phyloP scores from a whole-genome alignment of 1,140 invertebrate genomes.

The Proales similis region DNA sequence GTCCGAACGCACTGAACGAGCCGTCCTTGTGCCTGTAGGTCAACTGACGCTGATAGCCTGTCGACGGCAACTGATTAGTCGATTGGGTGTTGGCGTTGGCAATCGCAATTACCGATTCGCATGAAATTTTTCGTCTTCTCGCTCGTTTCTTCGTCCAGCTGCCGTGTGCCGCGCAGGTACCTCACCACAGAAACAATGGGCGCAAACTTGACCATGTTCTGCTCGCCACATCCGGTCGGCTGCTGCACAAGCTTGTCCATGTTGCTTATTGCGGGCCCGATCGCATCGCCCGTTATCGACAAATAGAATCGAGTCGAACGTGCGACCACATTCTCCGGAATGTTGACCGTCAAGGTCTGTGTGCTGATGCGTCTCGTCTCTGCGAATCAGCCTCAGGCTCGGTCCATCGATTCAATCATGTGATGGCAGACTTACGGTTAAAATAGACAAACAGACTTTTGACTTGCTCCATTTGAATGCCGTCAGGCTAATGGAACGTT shows the following conservation, averaged over 20 bases:
- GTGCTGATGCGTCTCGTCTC: too few relatives aligned
- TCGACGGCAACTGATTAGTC: too few relatives aligned
- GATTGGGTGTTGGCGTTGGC: too few relatives aligned
- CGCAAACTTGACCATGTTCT: constrained; percentile 86
- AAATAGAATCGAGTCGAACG: constrained; percentile 18
- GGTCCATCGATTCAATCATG: too few relatives aligned
- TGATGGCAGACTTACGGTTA: constrained; percentile 10
- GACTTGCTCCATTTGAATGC: constrained; percentile 21
- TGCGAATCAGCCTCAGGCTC: too few relatives aligned
- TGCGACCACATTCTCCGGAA: constrained; percentile 1
- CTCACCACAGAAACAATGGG: constrained; percentile 77
- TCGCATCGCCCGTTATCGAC: constrained; percentile 43
- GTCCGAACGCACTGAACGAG: constrained; percentile 87
- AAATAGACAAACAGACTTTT: constrained; percentile 19
- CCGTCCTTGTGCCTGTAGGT: constrained; percentile 80
- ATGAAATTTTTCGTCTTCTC: constrained; percentile 9
- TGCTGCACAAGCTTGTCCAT: constrained; percentile 63
- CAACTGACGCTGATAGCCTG: constrained; percentile 81
- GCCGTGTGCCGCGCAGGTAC: constrained; percentile 57
- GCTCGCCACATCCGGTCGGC: constrained; percentile 84
- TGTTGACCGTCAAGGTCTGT: too few relatives aligned
- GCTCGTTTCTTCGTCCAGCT: neutral
- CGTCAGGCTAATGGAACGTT: constrained; percentile 25
- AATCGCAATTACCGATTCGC: constrained; percentile 4
- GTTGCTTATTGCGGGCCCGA: constrained; percentile 45